These are phyloP conservation scores for Andricus quercusramuli DNA, from an alignment of 2,888 invertebrate genomes.

Conservation along the genomic window DNA sequence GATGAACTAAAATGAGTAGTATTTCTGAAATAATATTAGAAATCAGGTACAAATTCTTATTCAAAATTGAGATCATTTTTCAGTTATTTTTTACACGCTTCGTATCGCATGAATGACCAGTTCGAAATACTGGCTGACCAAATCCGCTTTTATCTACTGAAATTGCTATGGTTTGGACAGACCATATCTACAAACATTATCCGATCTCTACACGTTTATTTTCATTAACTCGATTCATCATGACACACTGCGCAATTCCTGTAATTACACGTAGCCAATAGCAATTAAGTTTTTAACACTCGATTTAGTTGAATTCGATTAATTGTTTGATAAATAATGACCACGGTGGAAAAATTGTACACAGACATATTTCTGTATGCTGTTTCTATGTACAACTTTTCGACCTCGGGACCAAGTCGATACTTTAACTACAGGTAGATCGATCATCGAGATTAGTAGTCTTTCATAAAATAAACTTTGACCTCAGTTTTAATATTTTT, in stretches of 20 bases:
- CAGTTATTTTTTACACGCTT: not conserved
- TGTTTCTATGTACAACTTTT: not conserved
- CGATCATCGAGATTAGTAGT: not conserved
- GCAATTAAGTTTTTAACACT: slow-evolving; percentile 3
- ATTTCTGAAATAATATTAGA: not conserved
- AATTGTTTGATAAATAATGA: not conserved
- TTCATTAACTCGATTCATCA: slow-evolving; percentile 8
- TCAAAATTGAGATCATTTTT: not conserved
- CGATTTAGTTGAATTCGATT: slow-evolving; percentile 2
- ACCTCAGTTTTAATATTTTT: not conserved
- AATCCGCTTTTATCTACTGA: slow-evolving; percentile 23
- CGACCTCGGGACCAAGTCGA: not conserved
- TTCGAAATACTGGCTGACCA: slow-evolving; percentile 19
- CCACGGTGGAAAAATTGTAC: not conserved
- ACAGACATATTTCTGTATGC: not conserved
- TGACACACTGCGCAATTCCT: slow-evolving; percentile 20
- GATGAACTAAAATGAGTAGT: not conserved
- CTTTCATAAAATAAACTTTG: not conserved
- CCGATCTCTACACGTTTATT: slow-evolving; percentile 11
- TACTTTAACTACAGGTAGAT: not conserved
- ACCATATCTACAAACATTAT: slow-evolving; percentile 9
- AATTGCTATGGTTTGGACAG: not conserved
- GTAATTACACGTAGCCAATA: slow-evolving; percentile 11
- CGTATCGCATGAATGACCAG: not conserved
- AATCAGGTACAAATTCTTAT: not conserved